Percentiles rank a stretch among this genome's conserved stretches.
Evolutionary conservation across 2,888 invertebrate genomes (phyloP).

Genomic region (Drosophila macrothrix): DNA sequence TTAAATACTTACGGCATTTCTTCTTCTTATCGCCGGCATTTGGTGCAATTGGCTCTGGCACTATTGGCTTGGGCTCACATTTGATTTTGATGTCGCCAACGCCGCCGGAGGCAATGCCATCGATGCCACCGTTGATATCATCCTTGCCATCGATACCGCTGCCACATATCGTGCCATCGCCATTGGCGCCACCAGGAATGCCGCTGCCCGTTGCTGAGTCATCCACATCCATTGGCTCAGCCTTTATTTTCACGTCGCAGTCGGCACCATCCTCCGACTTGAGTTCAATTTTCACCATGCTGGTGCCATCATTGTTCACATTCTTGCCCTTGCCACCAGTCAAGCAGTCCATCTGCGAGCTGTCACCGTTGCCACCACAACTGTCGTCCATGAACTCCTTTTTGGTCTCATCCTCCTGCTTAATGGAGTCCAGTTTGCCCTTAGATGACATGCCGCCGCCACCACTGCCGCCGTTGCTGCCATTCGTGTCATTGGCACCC

Average conservation of each 20-base stretch:
- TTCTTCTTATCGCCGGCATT: constrained; percentile 88
- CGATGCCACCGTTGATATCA: constrained; percentile 87
- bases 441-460: constrained; percentile 85
- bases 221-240: constrained; percentile 84
- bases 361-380: constrained; percentile 82
- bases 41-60: constrained; percentile 86
- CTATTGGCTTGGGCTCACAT: constrained; percentile 88
- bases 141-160: constrained; percentile 86
- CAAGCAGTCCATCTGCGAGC: constrained; percentile 85
- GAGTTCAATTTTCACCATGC: constrained; percentile 77
- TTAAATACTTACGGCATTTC: constrained; percentile 87
- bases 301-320: constrained; percentile 88
- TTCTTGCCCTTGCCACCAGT: constrained; percentile 87
- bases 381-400: constrained; percentile 88
- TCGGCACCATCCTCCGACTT: constrained; percentile 75
- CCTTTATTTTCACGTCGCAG: constrained; percentile 82
- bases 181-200: constrained; percentile 35
- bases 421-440: constrained; percentile 89
- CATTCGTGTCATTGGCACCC: constrained; percentile 79
- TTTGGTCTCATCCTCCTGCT: constrained; percentile 89
- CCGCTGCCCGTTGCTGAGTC: constrained; percentile 56
- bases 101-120: constrained; percentile 62
- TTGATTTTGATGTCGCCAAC: constrained; percentile 84
- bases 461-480: constrained; percentile 60
- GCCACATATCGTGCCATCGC: constrained; percentile 75